These are phyloP conservation scores for Ciconia maguari DNA, from an alignment of 2,113 vertebrate genomes.

Conservation along the genomic window DNA sequence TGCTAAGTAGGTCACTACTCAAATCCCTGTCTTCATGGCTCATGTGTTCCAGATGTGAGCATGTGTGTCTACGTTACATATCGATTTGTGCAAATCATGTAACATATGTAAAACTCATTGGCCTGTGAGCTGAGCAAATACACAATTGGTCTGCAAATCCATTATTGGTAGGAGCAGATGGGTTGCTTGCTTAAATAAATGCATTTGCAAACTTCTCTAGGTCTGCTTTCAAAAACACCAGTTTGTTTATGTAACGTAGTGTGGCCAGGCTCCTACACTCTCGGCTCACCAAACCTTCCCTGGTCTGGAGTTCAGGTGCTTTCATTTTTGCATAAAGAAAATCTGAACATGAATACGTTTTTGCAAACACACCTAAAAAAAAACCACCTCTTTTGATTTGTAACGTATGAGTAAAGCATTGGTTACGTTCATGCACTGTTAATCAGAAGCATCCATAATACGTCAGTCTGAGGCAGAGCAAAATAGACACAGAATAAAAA, in stretches of 20 bases:
- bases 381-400: neutral
- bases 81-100: neutral
- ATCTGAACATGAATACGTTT: neutral
- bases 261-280: neutral
- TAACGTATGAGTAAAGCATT: neutral
- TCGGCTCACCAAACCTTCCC: neutral
- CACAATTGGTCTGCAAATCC: neutral
- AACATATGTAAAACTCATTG: neutral
- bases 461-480: neutral
- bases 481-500: constrained; percentile 21
- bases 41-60: neutral
- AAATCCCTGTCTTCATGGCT: neutral
- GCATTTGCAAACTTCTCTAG: constrained; percentile 20
- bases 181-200: constrained; percentile 22
- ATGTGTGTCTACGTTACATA: fast-evolving
- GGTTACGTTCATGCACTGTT: neutral
- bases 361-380: neutral
- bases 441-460: neutral
- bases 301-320: neutral
- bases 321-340: neutral
- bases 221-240: neutral
- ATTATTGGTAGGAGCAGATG: constrained; percentile 3
- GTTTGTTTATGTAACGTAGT: neutral
- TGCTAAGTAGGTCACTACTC: neutral
- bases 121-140: constrained; percentile 33